These are phyloP conservation scores for Lophura nycthemera DNA, from an alignment of 2,113 vertebrate genomes.

Conservation along the genomic window DNA sequence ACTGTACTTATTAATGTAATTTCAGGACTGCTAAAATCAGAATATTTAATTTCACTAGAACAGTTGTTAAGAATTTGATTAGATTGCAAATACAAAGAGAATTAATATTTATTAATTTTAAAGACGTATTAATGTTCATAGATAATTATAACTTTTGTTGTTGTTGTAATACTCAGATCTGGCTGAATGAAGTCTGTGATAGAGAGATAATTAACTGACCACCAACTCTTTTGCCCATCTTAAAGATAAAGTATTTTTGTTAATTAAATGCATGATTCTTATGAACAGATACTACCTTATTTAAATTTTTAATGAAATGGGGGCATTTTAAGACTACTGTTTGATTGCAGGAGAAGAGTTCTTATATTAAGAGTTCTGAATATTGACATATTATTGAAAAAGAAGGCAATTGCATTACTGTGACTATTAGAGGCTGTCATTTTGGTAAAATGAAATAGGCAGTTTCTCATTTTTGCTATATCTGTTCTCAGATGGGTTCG, in stretches of 20 bases:
- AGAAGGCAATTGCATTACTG: neutral
- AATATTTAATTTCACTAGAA: neutral
- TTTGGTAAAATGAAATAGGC: neutral
- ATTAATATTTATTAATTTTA: neutral
- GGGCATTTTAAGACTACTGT: neutral
- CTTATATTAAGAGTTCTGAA: neutral
- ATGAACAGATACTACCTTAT: neutral
- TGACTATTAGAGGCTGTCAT: neutral
- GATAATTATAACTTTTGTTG: neutral
- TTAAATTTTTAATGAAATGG: neutral
- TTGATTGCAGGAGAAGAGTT: neutral
- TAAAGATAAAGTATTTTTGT: neutral
- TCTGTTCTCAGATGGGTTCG: neutral
- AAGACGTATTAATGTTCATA: neutral
- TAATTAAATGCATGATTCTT: neutral
- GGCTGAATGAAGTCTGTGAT: neutral
- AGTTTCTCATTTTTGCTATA: neutral
- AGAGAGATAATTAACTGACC: neutral
- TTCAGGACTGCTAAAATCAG: neutral
- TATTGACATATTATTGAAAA: neutral
- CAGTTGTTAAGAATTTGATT: neutral
- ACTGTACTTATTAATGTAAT: neutral
- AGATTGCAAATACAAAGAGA: neutral
- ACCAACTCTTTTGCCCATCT: neutral
- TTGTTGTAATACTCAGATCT: neutral